Evolutionary conservation across 2,113 vertebrate species (phyloP).

Genomic region (Gymnorhina tibicen): DNA sequence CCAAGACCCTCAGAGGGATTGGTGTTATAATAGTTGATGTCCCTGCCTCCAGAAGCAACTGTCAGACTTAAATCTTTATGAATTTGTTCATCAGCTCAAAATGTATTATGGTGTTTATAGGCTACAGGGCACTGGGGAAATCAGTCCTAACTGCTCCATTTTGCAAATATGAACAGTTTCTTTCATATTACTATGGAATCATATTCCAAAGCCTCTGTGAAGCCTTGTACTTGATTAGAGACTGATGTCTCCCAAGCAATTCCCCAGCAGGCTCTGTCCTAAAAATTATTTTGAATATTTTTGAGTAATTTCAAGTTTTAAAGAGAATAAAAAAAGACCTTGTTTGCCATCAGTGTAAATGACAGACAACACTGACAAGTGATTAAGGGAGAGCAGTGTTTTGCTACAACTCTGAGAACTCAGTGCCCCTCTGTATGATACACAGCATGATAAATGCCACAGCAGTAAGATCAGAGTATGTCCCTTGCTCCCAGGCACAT

Average conservation of each 20-base stretch:
- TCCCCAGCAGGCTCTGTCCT: fast-evolving
- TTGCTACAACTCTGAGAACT: neutral
- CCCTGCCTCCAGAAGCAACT: neutral
- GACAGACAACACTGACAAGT: neutral
- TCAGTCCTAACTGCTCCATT: neutral
- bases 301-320: neutral
- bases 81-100: neutral
- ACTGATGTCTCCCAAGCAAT: neutral
- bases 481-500: neutral
- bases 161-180: neutral
- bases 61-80: neutral
- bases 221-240: neutral
- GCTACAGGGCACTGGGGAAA: neutral
- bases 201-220: neutral
- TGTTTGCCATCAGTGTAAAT: neutral
- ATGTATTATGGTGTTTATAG: neutral
- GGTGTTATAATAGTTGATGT: neutral
- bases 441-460: neutral
- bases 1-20: too few relatives aligned
- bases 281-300: neutral
- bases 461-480: neutral
- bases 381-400: neutral
- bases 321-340: neutral
- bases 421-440: neutral
- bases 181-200: neutral